Conservation (phyloP, 2,113 vertebrate genomes). For the Polyodon spathula region DNA sequence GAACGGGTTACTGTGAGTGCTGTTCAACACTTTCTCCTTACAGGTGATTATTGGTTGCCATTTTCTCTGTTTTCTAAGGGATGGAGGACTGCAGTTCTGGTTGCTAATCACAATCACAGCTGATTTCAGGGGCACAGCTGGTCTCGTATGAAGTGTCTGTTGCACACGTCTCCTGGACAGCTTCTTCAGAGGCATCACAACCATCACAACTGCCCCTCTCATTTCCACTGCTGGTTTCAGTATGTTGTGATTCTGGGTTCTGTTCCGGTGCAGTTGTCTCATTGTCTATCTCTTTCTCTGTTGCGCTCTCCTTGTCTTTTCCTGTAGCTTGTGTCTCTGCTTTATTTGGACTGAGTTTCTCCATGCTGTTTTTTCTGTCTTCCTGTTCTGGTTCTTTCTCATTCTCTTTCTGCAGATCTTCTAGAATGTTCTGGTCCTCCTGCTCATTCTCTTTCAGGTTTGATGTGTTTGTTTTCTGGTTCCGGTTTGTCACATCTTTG, state of each 20-base stretch:
- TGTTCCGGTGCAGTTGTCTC: constrained; percentile 12
- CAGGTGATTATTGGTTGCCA: too few relatives aligned
- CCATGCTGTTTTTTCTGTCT: neutral
- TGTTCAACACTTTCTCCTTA: too few relatives aligned
- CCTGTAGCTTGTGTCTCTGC: constrained; percentile 10
- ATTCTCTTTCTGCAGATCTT: constrained; percentile 30
- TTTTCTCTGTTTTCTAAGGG: too few relatives aligned
- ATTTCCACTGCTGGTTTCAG: constrained; percentile 10
- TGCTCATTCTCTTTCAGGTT: constrained; percentile 41
- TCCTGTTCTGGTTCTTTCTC: constrained; percentile 13
- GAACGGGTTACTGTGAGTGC: too few relatives aligned
- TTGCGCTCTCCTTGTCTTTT: constrained; percentile 8
- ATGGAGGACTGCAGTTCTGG: neutral
- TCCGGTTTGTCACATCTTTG: constrained; percentile 29
- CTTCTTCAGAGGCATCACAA: too few relatives aligned
- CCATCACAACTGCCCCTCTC: constrained; percentile 14
- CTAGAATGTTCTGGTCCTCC: constrained; percentile 33
- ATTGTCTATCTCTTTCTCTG: constrained; percentile 16
- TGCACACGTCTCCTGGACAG: too few relatives aligned
- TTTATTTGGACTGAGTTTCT: neutral
- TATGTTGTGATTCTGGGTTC: constrained; percentile 27
- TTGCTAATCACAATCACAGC: too few relatives aligned
- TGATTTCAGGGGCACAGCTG: too few relatives aligned
- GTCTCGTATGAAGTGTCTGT: too few relatives aligned
- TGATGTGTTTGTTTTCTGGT: constrained; percentile 26